phyloP scores from a whole-genome alignment of 2,888 invertebrate species.

The Erebia palarica region DNA sequence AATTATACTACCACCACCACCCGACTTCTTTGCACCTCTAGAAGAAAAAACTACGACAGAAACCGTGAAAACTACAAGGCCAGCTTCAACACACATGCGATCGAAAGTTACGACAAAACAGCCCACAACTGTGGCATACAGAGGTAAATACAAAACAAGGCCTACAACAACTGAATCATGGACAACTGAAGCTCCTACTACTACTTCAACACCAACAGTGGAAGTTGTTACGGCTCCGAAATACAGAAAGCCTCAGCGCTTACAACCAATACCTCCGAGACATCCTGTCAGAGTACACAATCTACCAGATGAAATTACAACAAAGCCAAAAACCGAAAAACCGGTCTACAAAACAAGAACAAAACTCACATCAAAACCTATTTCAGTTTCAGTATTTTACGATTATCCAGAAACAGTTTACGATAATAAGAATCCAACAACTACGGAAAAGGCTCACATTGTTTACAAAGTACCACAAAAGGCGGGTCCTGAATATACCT shows the following conservation, averaged over 20 bases:
- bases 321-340: constrained; percentile 71
- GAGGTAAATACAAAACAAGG: constrained; percentile 70
- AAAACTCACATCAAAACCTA: constrained; percentile 76
- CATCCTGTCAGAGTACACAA: constrained; percentile 73
- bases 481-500: constrained; percentile 54
- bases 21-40: constrained; percentile 90
- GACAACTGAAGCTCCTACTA: constrained; percentile 69
- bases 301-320: constrained; percentile 64
- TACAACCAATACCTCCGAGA: constrained; percentile 63
- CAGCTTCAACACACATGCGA: constrained; percentile 57
- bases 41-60: constrained; percentile 77
- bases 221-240: constrained; percentile 70
- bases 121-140: constrained; percentile 59
- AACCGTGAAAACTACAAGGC: constrained; percentile 57
- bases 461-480: constrained; percentile 78
- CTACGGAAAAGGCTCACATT: constrained; percentile 76
- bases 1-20: constrained; percentile 93
- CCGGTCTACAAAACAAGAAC: constrained; percentile 73
- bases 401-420: constrained; percentile 74
- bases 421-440: constrained; percentile 68
- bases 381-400: constrained; percentile 75
- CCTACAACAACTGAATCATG: constrained; percentile 66
- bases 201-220: constrained; percentile 64
- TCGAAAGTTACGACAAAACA: constrained; percentile 63
- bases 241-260: constrained; percentile 65